phyloP scores from a whole-genome alignment of 2,888 invertebrate genomes.

The Sesia apiformis region DNA sequence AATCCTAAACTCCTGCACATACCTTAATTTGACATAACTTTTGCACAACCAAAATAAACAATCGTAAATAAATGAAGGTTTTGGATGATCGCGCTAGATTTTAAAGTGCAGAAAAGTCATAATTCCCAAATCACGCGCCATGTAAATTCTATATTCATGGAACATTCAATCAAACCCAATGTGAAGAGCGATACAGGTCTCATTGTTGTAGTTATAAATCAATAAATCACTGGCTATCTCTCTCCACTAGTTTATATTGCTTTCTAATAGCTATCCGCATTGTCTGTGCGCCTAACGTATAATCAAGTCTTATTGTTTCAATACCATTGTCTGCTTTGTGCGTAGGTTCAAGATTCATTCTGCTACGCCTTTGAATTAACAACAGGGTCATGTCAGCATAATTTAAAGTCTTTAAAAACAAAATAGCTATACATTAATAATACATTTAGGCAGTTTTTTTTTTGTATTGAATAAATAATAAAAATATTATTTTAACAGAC shows the following conservation, averaged over 20 bases:
- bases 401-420: no score
- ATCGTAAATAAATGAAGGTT: no score
- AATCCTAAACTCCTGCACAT: no score
- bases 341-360: slow-evolving; percentile 9
- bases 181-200: slow-evolving; percentile 14
- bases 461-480: no score
- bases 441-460: no score
- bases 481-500: no score
- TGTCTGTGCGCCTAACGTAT: slow-evolving; percentile 18
- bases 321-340: slow-evolving; percentile 20
- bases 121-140: no score
- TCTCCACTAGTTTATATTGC: slow-evolving; percentile 29
- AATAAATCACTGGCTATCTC: slow-evolving; percentile 33
- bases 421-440: no score
- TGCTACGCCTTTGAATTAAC: not conserved
- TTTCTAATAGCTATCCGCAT: slow-evolving; percentile 33
- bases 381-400: not conserved
- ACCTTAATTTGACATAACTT: no score
- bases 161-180: not conserved
- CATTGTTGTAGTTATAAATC: slow-evolving; percentile 22
- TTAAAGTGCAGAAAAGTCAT: no score
- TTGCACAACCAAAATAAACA: no score
- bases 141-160: not conserved
- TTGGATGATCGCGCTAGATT: no score
- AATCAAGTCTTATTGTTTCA: slow-evolving; percentile 25